Base-by-base conservation (phyloP, 2,888 invertebrate genomes). In the Sipha maydis region DNA sequence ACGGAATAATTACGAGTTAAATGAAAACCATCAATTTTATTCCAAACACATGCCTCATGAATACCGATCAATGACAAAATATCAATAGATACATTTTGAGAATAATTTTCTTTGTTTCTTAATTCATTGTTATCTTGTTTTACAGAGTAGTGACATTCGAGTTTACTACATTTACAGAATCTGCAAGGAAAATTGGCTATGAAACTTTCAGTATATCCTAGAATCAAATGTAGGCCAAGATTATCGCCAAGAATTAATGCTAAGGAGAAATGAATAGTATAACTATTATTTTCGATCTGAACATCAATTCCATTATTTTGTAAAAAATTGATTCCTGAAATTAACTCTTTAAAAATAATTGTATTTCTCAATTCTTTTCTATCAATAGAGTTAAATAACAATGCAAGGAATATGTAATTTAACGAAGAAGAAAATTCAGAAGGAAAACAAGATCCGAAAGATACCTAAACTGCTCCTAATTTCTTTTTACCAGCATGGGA, bases 301-400 rank as follows among this genome's bases (percentile, higher is more conserved):
- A 38, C 9, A 34, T 75, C 8, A 38, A 25, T 25, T 19, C 25
- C 75, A n/a, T 75, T 0, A 75, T 34, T 38, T 38, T 75, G 14
- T 75, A 75, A 75, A 75, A n/a, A 75, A 75, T 38, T 75, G 9
- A 38, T 75, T 14, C 38, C 75, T 25, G 38, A 75, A 75, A 75
- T 75, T 9, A 75, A 38, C 38, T 75, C 1, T 34, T 25, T 75
- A 75, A 75, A 38, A 14, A n/a, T 75, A 9, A 19, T 75, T 21
- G 34, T 75, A 38, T 38, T 75, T 75, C 38, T 25, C 21, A 75
- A 21, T 38, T 75, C 14, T 75, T 38, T 75, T 21, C 38, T 8
- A 25, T 38, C 75, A n/a, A 38, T 25, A 21, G 38, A 38, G 38
- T 75, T 75, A 75, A 75, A 75, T 75, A 75, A 25, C 21, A 75